These are phyloP conservation scores for Galerucella pusilla DNA, from an alignment of 2,888 invertebrate genomes.

Conservation along the genomic window DNA sequence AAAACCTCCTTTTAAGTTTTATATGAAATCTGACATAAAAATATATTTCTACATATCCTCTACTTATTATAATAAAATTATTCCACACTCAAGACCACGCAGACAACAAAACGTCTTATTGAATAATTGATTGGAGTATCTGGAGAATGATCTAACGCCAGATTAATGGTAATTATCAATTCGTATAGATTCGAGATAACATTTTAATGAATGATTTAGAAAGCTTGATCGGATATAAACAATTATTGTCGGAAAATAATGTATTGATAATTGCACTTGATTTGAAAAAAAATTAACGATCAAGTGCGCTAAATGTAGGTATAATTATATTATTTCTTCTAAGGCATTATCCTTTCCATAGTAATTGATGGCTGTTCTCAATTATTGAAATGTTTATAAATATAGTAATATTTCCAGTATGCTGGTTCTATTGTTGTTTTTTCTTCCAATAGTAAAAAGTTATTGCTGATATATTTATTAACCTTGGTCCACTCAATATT, in stretches of 20 bases:
- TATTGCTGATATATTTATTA: not conserved
- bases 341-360: not conserved
- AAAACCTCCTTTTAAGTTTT: too few relatives aligned
- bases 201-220: slow-evolving; percentile 29
- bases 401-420: not conserved
- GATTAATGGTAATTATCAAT: slow-evolving; percentile 9
- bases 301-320: not conserved
- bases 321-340: not conserved
- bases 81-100: too few relatives aligned
- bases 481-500: too few relatives aligned
- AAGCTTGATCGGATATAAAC: slow-evolving; percentile 30
- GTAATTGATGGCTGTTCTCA: not conserved
- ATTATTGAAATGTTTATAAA: not conserved
- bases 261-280: not conserved
- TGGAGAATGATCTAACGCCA: not conserved
- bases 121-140: slow-evolving; percentile 25
- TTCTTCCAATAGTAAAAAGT: not conserved
- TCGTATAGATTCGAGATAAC: slow-evolving; percentile 16
- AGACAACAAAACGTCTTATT: not conserved
- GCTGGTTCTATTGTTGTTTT: not conserved
- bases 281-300: not conserved
- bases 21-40: too few relatives aligned
- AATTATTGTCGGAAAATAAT: not conserved
- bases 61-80: too few relatives aligned
- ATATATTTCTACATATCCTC: too few relatives aligned